A percentile compares a stretch with the other conserved stretches of the same genome.
Evolutionary conservation across 2,797 vertebrate genomes (phyloP).

Genomic region (Odontamblyopus lacepedii): DNA sequence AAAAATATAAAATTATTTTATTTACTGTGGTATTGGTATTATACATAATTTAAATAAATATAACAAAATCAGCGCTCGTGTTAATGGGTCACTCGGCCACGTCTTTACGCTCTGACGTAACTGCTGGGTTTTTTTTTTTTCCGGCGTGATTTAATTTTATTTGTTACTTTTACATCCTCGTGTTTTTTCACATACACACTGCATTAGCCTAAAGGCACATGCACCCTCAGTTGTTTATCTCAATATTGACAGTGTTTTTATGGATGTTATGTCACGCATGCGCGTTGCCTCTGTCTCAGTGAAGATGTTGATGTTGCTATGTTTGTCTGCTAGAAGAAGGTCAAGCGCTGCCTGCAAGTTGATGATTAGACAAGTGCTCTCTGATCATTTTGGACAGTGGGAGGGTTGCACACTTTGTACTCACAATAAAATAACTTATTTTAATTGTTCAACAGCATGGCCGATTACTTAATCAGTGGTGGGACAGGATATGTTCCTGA

Average conservation of each 20-base stretch:
- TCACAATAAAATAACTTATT: constrained; percentile 18
- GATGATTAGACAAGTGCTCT: constrained; percentile 18
- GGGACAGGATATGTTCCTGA: constrained; percentile 93
- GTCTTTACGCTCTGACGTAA: constrained; percentile 19
- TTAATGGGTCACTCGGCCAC: constrained; percentile 55
- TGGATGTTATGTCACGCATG: constrained; percentile 9
- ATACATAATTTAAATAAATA: background rate
- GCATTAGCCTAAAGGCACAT: background rate
- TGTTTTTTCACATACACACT: background rate
- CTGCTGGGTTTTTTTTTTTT: background rate
- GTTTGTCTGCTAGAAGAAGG: constrained; percentile 52
- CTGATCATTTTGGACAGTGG: constrained; percentile 3
- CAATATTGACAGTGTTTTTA: background rate
- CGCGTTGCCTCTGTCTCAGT: constrained; percentile 20
- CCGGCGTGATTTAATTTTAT: background rate
- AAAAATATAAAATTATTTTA: background rate
- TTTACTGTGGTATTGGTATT: background rate
- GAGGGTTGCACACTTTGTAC: background rate
- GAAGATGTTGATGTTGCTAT: constrained; percentile 54
- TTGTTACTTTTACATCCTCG: background rate
- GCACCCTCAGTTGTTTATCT: background rate
- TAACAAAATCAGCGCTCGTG: constrained; percentile 1
- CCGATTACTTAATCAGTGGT: constrained; percentile 93
- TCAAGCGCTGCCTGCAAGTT: constrained; percentile 32
- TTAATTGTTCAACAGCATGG: constrained; percentile 81